These are phyloP conservation scores for Polypterus senegalus DNA, from an alignment of 2,113 vertebrate species.

Conservation along the genomic window DNA sequence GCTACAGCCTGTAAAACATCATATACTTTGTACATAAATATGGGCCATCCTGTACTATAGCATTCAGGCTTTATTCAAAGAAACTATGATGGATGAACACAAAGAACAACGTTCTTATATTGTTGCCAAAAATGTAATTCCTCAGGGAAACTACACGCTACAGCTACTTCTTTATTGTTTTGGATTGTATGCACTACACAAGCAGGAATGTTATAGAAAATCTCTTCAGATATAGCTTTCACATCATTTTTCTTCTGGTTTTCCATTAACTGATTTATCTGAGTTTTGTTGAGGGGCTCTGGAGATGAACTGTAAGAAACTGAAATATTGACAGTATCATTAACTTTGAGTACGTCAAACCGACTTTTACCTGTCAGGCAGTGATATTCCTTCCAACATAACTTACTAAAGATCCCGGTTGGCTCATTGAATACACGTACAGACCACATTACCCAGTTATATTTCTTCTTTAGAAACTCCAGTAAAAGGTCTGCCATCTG, in stretches of 20 bases:
- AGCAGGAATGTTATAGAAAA: conserved; percentile 35
- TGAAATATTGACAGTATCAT: conserved; percentile 40
- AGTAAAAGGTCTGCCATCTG: conserved; percentile 38
- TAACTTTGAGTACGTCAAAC: conserved; percentile 37
- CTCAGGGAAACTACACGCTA: conserved; percentile 40
- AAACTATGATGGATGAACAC: conserved; percentile 42
- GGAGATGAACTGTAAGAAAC: conserved; percentile 53
- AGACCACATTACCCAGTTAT: conserved; percentile 58
- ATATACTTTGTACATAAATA: no score
- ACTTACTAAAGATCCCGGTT: conserved; percentile 26
- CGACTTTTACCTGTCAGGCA: conserved; percentile 40
- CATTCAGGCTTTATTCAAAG: no score
- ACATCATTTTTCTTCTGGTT: conserved; percentile 36
- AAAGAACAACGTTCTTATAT: conserved; percentile 41
- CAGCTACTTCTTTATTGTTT: conserved; percentile 37
- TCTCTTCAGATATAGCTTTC: conserved; percentile 28
- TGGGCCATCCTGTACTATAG: no score
- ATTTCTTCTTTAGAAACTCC: conserved; percentile 40
- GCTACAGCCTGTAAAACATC: no score
- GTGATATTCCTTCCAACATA: conserved; percentile 29
- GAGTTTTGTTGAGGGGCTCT: conserved; percentile 37
- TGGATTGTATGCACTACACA: conserved; percentile 44
- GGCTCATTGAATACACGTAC: conserved; percentile 43
- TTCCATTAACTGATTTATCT: conserved; percentile 38
- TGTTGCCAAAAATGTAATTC: conserved; percentile 51